These are phyloP conservation scores for Kobus ellipsiprymnus DNA, from an alignment of 2,113 vertebrate species.

Conservation along the genomic window DNA sequence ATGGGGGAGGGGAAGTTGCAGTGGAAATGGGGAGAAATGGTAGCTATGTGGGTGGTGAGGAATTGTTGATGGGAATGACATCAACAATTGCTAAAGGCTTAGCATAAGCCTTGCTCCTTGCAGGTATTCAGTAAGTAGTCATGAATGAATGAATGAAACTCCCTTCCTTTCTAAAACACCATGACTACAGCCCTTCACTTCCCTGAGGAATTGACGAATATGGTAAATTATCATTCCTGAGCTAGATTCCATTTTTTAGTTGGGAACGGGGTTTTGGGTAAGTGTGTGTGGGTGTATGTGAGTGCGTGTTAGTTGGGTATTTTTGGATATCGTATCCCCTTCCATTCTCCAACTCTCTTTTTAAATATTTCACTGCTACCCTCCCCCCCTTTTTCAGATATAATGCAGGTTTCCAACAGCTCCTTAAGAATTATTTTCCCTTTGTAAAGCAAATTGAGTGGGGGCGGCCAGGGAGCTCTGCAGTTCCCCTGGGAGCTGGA, in stretches of 20 bases:
- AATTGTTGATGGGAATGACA: background rate
- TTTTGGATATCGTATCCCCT: background rate
- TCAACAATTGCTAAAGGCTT: background rate
- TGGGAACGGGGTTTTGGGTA: background rate
- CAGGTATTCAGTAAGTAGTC: background rate
- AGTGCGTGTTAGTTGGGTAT: background rate
- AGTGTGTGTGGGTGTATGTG: background rate
- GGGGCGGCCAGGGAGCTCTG: background rate
- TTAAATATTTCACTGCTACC: background rate
- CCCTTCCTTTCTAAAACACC: background rate
- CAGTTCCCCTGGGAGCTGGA: background rate
- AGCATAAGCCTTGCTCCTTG: background rate
- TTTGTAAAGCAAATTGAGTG: conserved; percentile 31
- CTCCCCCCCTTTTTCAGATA: background rate
- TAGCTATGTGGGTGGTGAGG: background rate
- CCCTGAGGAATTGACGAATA: background rate
- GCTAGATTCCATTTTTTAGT: background rate
- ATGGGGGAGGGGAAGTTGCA: background rate
- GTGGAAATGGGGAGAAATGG: background rate
- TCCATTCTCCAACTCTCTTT: background rate
- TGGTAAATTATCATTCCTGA: background rate
- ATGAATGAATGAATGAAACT: background rate
- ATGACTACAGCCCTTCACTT: background rate
- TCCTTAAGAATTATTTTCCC: background rate
- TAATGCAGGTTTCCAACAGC: conserved; percentile 3